Base-by-base conservation (phyloP, 2,888 invertebrate genomes). In the Callimorpha dominula region DNA sequence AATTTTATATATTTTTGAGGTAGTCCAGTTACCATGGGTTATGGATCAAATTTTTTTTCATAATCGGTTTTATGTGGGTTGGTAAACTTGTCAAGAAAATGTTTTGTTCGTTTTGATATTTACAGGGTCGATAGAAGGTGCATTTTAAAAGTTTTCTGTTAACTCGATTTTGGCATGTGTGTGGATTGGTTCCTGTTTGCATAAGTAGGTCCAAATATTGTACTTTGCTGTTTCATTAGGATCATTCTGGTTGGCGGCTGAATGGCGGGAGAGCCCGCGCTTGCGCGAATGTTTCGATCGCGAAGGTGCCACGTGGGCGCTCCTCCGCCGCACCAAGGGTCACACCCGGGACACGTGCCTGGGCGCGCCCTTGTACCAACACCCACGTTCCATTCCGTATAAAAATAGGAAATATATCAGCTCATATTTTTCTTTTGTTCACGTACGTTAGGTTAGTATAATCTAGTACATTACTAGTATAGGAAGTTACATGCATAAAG, bases 241-340 rank as follows among this genome's bases (percentile, higher is more conserved):
- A 67, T 12, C 3, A 52, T 15, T 9, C 60, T 20, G 1, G 31
- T 49, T 50, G 84, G 83, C 84, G 81, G 82, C 84, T 78, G 77
- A 76, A 74, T 74, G 82, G 81, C 79, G 79, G 79, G 71, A 75
- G 70, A 74, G 71, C 69, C 71, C 68, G 81, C 85, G 85, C 85
- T 77, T 85, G 85, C 86, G 86, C 77, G 85, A 80, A 76, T 71
- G 68, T 76, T 46, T 78, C 85, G 86, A 81, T 78, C 76, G 76
- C 46, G 60, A 54, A 43, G 72, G 49, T 68, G 78, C 72, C 83
- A 81, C 81, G 84, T 85, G 84, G 83, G 78, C 76, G 80, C 78
- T 78, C 65, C 77, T 68, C 65, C 54, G 46, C 52, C 76, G 43
- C 67, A 67, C 54, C 68, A 54, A 65, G 73, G 75, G 80, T 74